Percentiles rank a stretch among this genome's conserved stretches.
phyloP scores from a whole-genome alignment of 23 tunicate genomes.

The Halocynthia aurantium region DNA sequence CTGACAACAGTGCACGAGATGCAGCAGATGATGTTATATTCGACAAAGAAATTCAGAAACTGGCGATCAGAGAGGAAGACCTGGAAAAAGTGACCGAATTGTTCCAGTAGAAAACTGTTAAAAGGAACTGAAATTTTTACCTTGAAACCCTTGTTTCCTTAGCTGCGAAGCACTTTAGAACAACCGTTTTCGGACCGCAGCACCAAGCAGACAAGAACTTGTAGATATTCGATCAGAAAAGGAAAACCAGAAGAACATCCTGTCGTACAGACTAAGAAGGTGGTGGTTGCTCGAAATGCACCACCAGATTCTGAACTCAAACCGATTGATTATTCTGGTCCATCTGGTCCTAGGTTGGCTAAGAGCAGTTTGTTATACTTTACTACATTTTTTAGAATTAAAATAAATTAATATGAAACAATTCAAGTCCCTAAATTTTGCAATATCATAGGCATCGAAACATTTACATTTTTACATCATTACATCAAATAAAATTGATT shows the following conservation, averaged over 20 bases:
- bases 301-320: constrained; percentile 55
- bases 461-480: too few relatives aligned
- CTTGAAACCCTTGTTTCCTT: neutral
- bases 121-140: too few relatives aligned
- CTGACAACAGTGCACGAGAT: constrained; percentile 4
- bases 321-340: constrained; percentile 60
- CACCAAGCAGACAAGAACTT: constrained; percentile 1
- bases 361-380: neutral
- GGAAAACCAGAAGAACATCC: constrained; percentile 33
- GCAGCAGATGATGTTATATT: constrained; percentile 17
- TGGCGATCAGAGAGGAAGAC: constrained; percentile 71
- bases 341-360: constrained; percentile 78
- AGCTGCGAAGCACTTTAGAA: constrained; percentile 52
- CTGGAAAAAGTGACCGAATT: constrained; percentile 25
- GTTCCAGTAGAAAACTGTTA: neutral
- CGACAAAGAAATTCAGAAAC: constrained; percentile 43
- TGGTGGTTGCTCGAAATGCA: constrained; percentile 75
- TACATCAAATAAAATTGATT: too few relatives aligned
- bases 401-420: neutral
- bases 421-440: neutral
- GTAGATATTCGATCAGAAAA: constrained; percentile 36
- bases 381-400: neutral
- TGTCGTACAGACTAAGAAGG: constrained; percentile 25
- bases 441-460: neutral
- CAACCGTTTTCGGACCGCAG: constrained; percentile 5